Conservation (phyloP, 2,888 invertebrate species). For the Baronia brevicornis region DNA sequence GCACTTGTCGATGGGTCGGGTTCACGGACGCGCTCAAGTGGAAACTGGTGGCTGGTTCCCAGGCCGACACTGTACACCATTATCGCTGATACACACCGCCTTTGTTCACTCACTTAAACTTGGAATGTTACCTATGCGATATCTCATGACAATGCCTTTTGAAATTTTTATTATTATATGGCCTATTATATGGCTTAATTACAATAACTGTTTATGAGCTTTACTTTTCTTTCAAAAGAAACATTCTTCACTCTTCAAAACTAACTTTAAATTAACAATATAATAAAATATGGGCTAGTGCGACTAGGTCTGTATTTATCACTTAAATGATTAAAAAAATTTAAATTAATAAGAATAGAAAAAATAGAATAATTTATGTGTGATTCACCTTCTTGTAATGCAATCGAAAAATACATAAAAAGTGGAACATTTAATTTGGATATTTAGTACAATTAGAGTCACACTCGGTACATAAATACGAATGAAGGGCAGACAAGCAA, state of each 20-base stretch:
- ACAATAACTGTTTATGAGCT: too few species aligned
- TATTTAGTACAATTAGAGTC: constrained; percentile 1
- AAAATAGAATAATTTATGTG: background rate
- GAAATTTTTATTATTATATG: too few species aligned
- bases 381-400: background rate
- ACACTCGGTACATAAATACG: background rate
- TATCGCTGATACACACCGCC: constrained; percentile 27
- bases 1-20: constrained; percentile 11
- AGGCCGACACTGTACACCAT: constrained; percentile 49
- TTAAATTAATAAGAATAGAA: too few species aligned
- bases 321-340: too few species aligned
- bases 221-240: too few species aligned
- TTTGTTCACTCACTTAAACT: constrained; percentile 17
- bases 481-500: constrained; percentile 7
- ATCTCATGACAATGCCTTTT: constrained; percentile 1
- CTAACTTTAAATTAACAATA: too few species aligned
- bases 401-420: constrained; percentile 5
- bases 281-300: too few species aligned
- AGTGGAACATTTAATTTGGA: constrained; percentile 7
- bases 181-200: too few species aligned
- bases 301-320: too few species aligned
- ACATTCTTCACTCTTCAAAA: too few species aligned
- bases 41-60: constrained; percentile 41
- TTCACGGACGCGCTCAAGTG: constrained; percentile 29
- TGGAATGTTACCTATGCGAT: constrained; percentile 6